A percentile compares a stretch with the other conserved stretches of the same genome.
Evolutionary conservation across 1,140 invertebrate species (phyloP).

Genomic region (Lucilia cuprina): DNA sequence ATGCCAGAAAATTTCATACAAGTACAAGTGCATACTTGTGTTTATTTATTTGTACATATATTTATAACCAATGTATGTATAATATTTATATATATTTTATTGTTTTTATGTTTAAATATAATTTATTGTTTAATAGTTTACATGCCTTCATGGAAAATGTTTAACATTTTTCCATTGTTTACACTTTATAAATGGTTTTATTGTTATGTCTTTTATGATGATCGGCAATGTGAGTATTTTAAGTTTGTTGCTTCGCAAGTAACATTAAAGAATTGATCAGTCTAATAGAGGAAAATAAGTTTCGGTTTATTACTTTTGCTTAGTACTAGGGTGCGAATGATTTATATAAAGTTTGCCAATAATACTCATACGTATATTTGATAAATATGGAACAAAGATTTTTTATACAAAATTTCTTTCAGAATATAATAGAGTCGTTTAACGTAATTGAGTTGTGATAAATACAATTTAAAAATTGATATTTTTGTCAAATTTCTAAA

Average conservation of each 20-base stretch:
- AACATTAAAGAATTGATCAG: background rate
- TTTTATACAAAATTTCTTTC: too few relatives aligned
- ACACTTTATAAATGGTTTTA: constrained; percentile 30
- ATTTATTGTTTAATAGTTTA: constrained; percentile 25
- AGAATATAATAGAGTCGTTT: too few relatives aligned
- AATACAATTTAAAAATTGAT: too few relatives aligned
- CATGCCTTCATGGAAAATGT: constrained; percentile 24
- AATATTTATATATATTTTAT: background rate
- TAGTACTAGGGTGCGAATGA: too few relatives aligned
- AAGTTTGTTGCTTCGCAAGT: background rate
- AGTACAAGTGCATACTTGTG: background rate
- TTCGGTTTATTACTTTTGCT: too few relatives aligned
- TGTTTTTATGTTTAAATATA: constrained; percentile 19
- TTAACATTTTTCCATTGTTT: constrained; percentile 28
- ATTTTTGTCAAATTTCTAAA: too few relatives aligned
- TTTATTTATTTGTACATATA: background rate
- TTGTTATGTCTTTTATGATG: background rate
- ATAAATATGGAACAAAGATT: too few relatives aligned
- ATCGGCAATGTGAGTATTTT: background rate
- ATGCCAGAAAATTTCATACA: background rate
- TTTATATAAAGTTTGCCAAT: too few relatives aligned
- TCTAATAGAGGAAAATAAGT: too few relatives aligned
- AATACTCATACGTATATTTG: too few relatives aligned
- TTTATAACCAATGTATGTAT: background rate
- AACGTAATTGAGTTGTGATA: too few relatives aligned